Conservation (phyloP, 2,113 vertebrate species). For the Pseudorasbora parva region DNA sequence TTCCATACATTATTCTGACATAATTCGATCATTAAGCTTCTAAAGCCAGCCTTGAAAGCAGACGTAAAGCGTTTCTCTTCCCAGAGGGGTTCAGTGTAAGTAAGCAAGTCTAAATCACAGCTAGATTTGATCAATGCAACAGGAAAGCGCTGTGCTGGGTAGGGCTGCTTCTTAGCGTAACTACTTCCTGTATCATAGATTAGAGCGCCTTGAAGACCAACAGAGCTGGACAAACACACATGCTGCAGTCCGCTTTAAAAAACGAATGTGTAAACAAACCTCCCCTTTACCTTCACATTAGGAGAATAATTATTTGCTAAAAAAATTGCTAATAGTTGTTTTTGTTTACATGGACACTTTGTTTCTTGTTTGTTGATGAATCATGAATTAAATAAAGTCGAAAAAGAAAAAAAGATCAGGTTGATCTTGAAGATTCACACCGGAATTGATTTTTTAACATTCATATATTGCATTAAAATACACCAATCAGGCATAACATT, state of each 20-base stretch:
- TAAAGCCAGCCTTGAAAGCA: constrained; percentile 1
- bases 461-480: too few relatives aligned
- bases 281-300: neutral
- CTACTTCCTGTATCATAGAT: constrained; percentile 80
- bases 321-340: too few relatives aligned
- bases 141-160: constrained; percentile 79
- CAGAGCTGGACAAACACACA: neutral
- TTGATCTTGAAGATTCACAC: too few relatives aligned
- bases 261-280: neutral
- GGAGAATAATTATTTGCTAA: neutral
- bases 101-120: constrained; percentile 58
- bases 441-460: too few relatives aligned
- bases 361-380: too few relatives aligned
- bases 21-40: neutral
- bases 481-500: too few relatives aligned
- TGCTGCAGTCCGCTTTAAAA: neutral
- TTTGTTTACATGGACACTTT: too few relatives aligned
- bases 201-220: constrained; percentile 59
- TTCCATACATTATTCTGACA: neutral
- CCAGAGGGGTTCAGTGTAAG: neutral
- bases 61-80: neutral
- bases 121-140: constrained; percentile 70
- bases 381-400: too few relatives aligned
- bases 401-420: too few relatives aligned
- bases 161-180: constrained; percentile 78